A percentile compares a stretch with the other conserved stretches of the same genome.
These are phyloP conservation scores for Stenoptilia bipunctidactyla DNA, from an alignment of 2,888 invertebrate species.

Conservation along the genomic window DNA sequence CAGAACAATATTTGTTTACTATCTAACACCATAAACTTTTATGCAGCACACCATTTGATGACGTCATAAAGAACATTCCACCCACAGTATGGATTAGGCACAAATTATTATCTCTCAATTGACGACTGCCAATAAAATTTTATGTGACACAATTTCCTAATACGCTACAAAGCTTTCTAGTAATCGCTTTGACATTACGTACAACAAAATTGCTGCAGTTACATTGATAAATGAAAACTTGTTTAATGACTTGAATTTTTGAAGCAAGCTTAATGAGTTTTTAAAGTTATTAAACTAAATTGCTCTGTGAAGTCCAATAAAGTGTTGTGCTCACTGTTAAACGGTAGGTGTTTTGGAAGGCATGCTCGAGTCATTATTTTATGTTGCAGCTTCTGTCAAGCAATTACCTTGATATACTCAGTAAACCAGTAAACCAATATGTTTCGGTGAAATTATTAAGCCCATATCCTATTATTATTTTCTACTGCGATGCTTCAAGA, in stretches of 20 bases:
- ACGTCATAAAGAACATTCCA: neutral
- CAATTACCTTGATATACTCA: too few relatives aligned
- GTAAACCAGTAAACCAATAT: too few relatives aligned
- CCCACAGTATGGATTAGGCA: slow-evolving; percentile 1
- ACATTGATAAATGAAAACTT: neutral
- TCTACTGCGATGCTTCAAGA: too few relatives aligned
- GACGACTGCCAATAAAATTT: slow-evolving; percentile 30
- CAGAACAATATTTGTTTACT: too few relatives aligned
- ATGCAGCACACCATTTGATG: neutral
- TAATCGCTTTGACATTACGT: neutral
- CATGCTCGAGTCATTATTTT: too few relatives aligned
- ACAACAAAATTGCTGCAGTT: neutral
- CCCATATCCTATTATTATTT: too few relatives aligned
- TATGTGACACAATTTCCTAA: slow-evolving; percentile 23
- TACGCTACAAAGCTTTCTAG: neutral
- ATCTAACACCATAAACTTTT: too few relatives aligned
- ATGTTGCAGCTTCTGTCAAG: too few relatives aligned
- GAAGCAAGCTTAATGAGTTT: slow-evolving; percentile 47
- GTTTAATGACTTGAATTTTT: slow-evolving; percentile 21
- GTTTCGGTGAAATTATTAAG: too few relatives aligned
- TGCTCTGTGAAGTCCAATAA: slow-evolving; percentile 9
- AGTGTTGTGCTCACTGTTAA: neutral
- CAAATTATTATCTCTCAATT: neutral
- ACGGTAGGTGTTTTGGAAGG: neutral
- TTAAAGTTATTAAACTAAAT: slow-evolving; percentile 61